Base-by-base conservation (phyloP, 2,888 invertebrate genomes). In the Microdon myrmicae region DNA sequence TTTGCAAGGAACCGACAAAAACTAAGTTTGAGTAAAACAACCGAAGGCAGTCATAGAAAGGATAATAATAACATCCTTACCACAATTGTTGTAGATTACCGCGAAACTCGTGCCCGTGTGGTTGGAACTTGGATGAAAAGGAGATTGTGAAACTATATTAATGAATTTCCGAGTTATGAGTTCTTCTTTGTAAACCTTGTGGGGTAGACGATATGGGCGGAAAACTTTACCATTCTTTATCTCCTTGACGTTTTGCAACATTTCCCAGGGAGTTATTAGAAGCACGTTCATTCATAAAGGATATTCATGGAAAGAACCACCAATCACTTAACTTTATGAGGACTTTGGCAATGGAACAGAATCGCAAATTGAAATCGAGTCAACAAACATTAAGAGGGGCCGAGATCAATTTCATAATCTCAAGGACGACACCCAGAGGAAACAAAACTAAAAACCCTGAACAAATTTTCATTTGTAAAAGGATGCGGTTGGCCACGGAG, bases 61-160 rank as follows among this genome's bases (percentile, higher is more conserved):
- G 41, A 41, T 41, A 41, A 41, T 41, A 41, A 20, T 13, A 41
- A 41, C 20, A 39, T 41, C 29, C 38, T 17, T 14, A 8, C 38
- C 26, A 17, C 38, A 38, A 38, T 37, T 37, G 37, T 23, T 23
- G 23, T 22, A 37, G 37, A 37, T 25, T 26, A 26, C 16, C 26
- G 38, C 25, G 8, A 8, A 13, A 16, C 13, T 22, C 12, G 4
- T 10, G 10, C 13, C 20, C 34, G 12, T 4, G 23, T 25, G 16
- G 38, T 8, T 16, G 8, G n/a, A 3, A 16, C 23, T n/a, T n/a
- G n/a, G n/a, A n/a, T n/a, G n/a, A n/a, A n/a, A n/a, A n/a, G n/a
- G n/a, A n/a, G n/a, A n/a, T 14, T 29, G 13, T 13, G 8, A 3
- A 32, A 32, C 16, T 9, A 17, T 17, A 32, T 32, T 17, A 17